Conservation (phyloP, 2,797 vertebrate species). For the Rhynchotus rufescens region DNA sequence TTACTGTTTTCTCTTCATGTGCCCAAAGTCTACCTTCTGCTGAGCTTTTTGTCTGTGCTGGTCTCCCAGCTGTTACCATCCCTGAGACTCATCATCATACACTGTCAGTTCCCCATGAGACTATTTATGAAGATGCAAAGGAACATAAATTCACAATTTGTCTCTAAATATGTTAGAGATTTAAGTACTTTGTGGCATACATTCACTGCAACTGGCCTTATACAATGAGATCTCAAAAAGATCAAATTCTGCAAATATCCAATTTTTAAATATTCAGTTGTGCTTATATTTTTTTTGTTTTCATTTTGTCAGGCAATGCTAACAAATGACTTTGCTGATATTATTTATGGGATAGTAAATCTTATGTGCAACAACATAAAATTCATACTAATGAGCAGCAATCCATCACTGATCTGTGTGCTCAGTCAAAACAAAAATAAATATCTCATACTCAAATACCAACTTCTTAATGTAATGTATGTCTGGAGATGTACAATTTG, state of each 20-base stretch:
- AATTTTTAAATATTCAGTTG: slow-evolving; percentile 19
- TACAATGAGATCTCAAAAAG: slow-evolving; percentile 22
- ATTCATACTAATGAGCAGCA: slow-evolving; percentile 70
- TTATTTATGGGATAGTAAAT: slow-evolving; percentile 69
- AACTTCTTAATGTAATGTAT: slow-evolving; percentile 14
- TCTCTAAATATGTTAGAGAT: background rate
- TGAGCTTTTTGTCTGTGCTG: slow-evolving; percentile 38
- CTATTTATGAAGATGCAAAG: slow-evolving; percentile 16
- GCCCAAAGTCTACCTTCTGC: slow-evolving; percentile 5
- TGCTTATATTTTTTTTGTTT: slow-evolving; percentile 20
- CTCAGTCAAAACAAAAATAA: slow-evolving; percentile 69
- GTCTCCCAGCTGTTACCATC: slow-evolving; percentile 32
- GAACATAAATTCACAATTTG: slow-evolving; percentile 25
- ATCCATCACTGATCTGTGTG: slow-evolving; percentile 66
- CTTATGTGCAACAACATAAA: slow-evolving; percentile 62
- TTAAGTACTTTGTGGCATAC: background rate
- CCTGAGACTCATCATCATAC: slow-evolving; percentile 25
- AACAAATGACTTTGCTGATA: slow-evolving; percentile 68
- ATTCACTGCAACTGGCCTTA: background rate
- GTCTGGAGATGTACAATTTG: slow-evolving; percentile 31
- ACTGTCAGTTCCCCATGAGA: slow-evolving; percentile 27
- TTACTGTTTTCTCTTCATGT: background rate
- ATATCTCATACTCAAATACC: slow-evolving; percentile 38
- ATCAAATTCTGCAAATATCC: slow-evolving; percentile 25
- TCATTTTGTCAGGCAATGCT: slow-evolving; percentile 55